Percentiles rank a stretch among this genome's conserved stretches.
phyloP scores from a whole-genome alignment of 2,797 vertebrate genomes.

The Dromococcyx pavoninus region DNA sequence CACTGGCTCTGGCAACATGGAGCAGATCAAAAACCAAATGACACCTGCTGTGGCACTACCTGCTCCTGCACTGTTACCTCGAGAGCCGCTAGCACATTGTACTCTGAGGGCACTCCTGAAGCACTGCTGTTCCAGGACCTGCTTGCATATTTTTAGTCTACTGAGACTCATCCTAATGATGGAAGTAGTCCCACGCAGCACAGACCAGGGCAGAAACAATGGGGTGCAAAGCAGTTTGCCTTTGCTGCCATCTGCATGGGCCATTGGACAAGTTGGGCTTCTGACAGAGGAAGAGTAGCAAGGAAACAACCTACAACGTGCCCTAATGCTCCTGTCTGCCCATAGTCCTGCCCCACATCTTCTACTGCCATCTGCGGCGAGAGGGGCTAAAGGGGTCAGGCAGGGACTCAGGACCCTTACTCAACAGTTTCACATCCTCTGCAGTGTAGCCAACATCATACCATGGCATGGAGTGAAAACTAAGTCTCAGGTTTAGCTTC shows the following conservation, averaged over 20 bases:
- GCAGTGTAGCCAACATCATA: not conserved
- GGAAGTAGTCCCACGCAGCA: not conserved
- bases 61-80: not conserved
- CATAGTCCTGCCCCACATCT: not conserved
- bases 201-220: not conserved
- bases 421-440: not conserved
- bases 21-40: not conserved
- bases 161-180: not conserved
- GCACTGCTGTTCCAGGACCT: not conserved
- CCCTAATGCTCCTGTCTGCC: not conserved
- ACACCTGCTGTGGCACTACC: not conserved
- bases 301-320: not conserved
- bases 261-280: not conserved
- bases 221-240: not conserved
- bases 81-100: not conserved
- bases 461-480: not conserved
- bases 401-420: not conserved
- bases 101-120: not conserved
- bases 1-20: not conserved
- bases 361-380: not conserved
- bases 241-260: not conserved
- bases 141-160: not conserved
- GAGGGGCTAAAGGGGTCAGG: not conserved
- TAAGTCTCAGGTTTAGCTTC: not conserved
- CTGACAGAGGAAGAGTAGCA: not conserved